phyloP scores from a whole-genome alignment of 2,888 invertebrate species.

The Callyntrura guangdongensis region DNA sequence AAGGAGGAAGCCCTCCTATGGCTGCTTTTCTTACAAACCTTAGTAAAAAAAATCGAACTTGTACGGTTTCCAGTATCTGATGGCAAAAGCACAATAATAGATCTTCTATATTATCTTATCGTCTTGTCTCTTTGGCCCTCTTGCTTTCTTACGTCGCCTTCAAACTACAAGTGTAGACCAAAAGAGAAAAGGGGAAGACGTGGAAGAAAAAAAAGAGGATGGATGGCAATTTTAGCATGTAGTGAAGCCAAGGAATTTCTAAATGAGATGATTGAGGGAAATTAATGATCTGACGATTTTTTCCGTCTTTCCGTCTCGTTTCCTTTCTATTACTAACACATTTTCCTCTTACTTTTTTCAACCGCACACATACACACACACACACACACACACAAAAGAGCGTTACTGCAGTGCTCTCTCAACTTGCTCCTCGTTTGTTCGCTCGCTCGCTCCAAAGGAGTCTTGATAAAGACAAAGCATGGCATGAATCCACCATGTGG shows the following conservation, averaged over 20 bases:
- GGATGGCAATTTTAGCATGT: slow-evolving; percentile 54
- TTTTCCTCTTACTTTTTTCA: slow-evolving; percentile 46
- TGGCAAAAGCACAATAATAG: slow-evolving; percentile 30
- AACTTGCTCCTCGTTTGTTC: neutral
- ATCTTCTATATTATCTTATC: slow-evolving; percentile 64
- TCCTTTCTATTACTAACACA: slow-evolving; percentile 74
- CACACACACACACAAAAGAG: neutral
- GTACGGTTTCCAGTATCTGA: slow-evolving; percentile 15
- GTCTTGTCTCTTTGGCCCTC: slow-evolving; percentile 28
- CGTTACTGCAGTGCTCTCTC: neutral
- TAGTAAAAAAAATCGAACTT: slow-evolving; percentile 2
- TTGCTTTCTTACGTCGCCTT: neutral
- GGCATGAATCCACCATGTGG: slow-evolving; percentile 14
- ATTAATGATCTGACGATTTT: slow-evolving; percentile 79
- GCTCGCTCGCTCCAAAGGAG: slow-evolving; percentile 8
- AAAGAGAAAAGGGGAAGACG: neutral
- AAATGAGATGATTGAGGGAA: slow-evolving; percentile 79
- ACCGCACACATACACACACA: slow-evolving; percentile 35
- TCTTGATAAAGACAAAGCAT: slow-evolving; percentile 12
- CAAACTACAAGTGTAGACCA: neutral
- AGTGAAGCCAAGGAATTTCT: slow-evolving; percentile 74
- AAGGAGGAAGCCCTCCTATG: neutral
- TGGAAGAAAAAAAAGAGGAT: slow-evolving; percentile 31
- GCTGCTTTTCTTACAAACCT: neutral
- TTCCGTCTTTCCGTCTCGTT: slow-evolving; percentile 72